phyloP scores from a whole-genome alignment of 1,140 invertebrate species.

The Bombus vancouverensis region DNA sequence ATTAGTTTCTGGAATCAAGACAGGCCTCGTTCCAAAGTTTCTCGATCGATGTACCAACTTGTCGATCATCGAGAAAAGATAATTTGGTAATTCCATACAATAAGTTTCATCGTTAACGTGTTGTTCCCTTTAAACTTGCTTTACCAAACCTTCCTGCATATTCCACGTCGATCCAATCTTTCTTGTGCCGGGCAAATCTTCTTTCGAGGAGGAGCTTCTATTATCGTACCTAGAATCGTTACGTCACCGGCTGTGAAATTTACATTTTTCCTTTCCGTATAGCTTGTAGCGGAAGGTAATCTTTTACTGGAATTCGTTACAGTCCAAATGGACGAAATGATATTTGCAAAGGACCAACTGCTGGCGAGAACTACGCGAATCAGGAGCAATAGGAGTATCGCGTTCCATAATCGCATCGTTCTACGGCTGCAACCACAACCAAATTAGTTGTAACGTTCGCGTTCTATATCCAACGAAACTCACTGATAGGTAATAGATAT shows the following conservation, averaged over 20 bases:
- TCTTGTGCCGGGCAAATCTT: constrained; percentile 66
- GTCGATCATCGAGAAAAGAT: neutral
- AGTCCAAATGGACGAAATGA: neutral
- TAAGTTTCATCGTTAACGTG: neutral
- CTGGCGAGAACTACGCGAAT: constrained; percentile 12
- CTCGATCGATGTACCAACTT: neutral
- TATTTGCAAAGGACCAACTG: constrained; percentile 58
- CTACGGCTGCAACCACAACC: no score
- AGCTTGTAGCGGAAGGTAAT: neutral
- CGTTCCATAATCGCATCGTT: constrained; percentile 43
- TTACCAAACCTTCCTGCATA: constrained; percentile 72
- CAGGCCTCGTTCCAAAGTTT: neutral
- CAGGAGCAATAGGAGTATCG: constrained; percentile 43
- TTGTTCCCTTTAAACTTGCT: neutral
- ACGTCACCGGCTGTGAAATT: neutral
- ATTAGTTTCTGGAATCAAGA: no score
- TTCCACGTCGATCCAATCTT: constrained; percentile 68
- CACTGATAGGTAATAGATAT: neutral
- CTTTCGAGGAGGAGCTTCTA: constrained; percentile 63
- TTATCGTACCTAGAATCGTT: constrained; percentile 56
- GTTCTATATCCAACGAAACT: neutral
- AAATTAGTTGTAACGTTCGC: neutral
- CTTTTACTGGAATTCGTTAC: neutral
- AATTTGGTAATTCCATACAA: neutral
- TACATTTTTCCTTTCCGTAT: neutral